Percentiles rank a stretch among this genome's conserved stretches.
Evolutionary conservation across 35 echinoderm and acorn worm species (phyloP).

Genomic region (Hemicentrotus pulcherrimus): DNA sequence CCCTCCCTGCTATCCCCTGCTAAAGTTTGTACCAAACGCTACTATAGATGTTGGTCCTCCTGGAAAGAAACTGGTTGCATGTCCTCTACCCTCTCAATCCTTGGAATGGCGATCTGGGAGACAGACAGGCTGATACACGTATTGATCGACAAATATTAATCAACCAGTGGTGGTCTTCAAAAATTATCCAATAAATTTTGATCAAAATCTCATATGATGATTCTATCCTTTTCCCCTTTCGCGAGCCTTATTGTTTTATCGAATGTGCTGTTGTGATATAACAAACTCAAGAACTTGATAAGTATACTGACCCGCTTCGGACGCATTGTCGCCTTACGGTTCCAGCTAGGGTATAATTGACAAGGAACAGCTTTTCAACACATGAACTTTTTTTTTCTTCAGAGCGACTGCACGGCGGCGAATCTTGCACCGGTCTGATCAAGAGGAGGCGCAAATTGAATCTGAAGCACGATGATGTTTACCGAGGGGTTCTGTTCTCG

Average conservation of each 20-base stretch:
- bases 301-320: not conserved
- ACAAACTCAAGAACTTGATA: not conserved
- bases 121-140: not conserved
- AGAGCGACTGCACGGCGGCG: not conserved
- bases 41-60: not conserved
- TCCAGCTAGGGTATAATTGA: not conserved
- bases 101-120: not conserved
- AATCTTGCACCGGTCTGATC: not conserved
- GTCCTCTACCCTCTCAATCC: not conserved
- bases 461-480: not conserved
- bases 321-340: not conserved
- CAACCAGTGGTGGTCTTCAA: not conserved
- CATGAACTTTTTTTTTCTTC: not conserved
- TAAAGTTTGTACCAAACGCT: not conserved
- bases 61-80: not conserved
- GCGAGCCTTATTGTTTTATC: not conserved
- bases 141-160: conserved; percentile 13
- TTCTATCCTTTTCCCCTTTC: not conserved
- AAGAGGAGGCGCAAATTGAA: not conserved
- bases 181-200: not conserved
- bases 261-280: not conserved
- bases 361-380: not conserved
- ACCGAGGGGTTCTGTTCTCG: not conserved
- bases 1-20: not conserved
- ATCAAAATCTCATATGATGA: not conserved